phyloP scores from a whole-genome alignment of 1,140 invertebrate genomes.

The Ceratina australensis region DNA sequence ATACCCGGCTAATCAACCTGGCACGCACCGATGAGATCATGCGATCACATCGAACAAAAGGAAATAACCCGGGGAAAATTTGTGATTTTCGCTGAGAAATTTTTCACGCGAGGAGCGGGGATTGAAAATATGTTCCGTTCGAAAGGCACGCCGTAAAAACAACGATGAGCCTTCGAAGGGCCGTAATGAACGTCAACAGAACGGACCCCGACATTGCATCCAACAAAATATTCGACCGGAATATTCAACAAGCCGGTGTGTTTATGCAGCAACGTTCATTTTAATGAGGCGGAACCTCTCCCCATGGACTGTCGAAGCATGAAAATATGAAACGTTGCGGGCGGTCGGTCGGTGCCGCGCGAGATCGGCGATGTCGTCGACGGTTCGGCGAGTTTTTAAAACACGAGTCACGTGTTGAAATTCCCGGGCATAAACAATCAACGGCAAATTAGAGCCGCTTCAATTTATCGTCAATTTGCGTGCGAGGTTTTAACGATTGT shows the following conservation, averaged over 20 bases:
- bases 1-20: not conserved
- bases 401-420: not conserved
- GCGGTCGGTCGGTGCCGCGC: not conserved
- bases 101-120: too few species aligned
- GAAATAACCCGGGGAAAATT: not conserved
- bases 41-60: not conserved
- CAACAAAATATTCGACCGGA: not conserved
- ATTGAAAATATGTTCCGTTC: too few species aligned
- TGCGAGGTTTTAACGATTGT: not conserved
- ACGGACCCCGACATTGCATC: not conserved
- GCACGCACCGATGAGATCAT: not conserved
- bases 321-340: not conserved
- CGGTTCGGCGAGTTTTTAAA: not conserved
- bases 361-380: not conserved
- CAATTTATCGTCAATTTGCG: not conserved
- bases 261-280: not conserved
- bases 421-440: not conserved
- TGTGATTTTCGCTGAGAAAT: not conserved
- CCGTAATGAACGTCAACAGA: not conserved
- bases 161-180: not conserved
- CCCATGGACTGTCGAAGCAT: not conserved
- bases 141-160: not conserved
- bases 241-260: not conserved
- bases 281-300: not conserved
- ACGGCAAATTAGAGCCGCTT: not conserved